Evolutionary conservation across 2,113 vertebrate genomes (phyloP).

Genomic region (Labrus mixtus): DNA sequence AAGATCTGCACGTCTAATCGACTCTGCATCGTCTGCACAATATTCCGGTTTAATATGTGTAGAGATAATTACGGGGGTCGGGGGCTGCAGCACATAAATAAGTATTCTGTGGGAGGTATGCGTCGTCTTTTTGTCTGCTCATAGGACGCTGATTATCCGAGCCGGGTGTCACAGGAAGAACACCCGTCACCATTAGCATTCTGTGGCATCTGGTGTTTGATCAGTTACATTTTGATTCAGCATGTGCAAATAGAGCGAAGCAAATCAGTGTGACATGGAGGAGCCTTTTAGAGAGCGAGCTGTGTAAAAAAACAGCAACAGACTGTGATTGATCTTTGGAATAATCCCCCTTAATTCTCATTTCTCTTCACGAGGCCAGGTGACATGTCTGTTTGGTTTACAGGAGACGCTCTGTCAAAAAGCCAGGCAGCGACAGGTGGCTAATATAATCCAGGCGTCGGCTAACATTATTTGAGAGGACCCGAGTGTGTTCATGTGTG

Average conservation of each 20-base stretch:
- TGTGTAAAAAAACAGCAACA: slow-evolving; percentile 41
- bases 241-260: slow-evolving; percentile 10
- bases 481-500: slow-evolving; percentile 18
- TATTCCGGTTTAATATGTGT: slow-evolving; percentile 8
- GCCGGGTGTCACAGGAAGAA: not conserved
- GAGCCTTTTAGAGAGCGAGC: slow-evolving; percentile 10
- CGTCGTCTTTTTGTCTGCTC: not conserved
- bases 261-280: slow-evolving; percentile 43
- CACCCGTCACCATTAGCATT: slow-evolving; percentile 5
- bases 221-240: slow-evolving; percentile 29
- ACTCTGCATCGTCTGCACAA: slow-evolving; percentile 6
- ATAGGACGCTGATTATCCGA: not conserved
- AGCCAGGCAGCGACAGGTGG: slow-evolving; percentile 76
- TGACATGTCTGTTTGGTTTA: slow-evolving; percentile 31
- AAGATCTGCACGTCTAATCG: slow-evolving; percentile 30
- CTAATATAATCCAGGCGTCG: slow-evolving; percentile 66
- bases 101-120: not conserved
- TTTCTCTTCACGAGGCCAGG: slow-evolving; percentile 27
- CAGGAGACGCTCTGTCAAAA: slow-evolving; percentile 62
- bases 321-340: slow-evolving; percentile 63
- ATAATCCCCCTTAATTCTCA: slow-evolving; percentile 58
- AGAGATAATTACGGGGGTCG: slow-evolving; percentile 20
- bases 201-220: slow-evolving; percentile 41
- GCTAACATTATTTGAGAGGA: not conserved
- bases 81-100: not conserved